A percentile compares a stretch with the other conserved stretches of the same genome.
phyloP scores from a whole-genome alignment of 2,113 vertebrate species.

The Pluvialis apricaria region DNA sequence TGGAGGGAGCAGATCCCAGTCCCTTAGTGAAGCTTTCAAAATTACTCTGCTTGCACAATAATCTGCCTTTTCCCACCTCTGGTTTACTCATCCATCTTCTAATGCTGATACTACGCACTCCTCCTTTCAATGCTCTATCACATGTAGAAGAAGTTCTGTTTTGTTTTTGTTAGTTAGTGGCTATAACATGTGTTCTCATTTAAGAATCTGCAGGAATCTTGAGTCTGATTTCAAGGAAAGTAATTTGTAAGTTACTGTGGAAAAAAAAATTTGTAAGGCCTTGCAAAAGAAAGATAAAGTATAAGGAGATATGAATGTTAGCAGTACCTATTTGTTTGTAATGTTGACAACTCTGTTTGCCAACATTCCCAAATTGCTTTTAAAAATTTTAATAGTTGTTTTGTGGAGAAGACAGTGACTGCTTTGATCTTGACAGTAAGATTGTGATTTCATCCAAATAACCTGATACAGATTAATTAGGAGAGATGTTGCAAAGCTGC shows the following conservation, averaged over 20 bases:
- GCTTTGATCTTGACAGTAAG: neutral
- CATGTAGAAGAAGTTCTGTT: neutral
- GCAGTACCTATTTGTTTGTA: neutral
- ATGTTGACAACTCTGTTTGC: neutral
- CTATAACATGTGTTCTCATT: neutral
- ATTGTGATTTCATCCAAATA: neutral
- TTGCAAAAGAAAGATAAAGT: neutral
- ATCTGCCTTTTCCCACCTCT: neutral
- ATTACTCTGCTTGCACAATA: neutral
- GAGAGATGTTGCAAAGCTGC: neutral
- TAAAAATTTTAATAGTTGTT: neutral
- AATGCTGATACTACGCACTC: neutral
- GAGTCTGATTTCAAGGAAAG: neutral
- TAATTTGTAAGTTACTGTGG: neutral
- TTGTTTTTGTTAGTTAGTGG: neutral
- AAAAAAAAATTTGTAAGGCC: neutral
- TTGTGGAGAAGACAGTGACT: neutral
- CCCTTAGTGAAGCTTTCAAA: neutral
- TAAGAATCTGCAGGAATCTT: neutral
- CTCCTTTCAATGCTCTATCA: neutral
- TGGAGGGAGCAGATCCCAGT: neutral
- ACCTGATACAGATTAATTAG: neutral
- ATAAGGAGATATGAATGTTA: neutral
- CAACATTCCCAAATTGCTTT: neutral
- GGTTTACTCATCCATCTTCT: neutral